phyloP scores from a whole-genome alignment of 2,888 invertebrate genomes.

The Thereva nobilitata region DNA sequence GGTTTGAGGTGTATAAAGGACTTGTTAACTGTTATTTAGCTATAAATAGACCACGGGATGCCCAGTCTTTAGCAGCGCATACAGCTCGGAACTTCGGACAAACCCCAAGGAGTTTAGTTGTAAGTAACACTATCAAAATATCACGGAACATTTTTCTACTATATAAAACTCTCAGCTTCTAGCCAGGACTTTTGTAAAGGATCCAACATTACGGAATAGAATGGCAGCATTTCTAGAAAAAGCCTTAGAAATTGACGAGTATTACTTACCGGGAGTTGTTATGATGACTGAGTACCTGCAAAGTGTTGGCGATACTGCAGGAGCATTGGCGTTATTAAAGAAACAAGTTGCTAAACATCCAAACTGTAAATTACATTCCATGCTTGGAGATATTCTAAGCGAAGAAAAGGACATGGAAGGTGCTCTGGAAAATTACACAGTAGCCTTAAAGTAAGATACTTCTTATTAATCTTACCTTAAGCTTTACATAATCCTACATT shows the following conservation, averaged over 20 bases:
- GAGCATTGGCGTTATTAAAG: constrained; percentile 70
- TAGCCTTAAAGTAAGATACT: constrained; percentile 50
- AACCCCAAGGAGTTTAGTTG: constrained; percentile 73
- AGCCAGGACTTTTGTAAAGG: constrained; percentile 73
- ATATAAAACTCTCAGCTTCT: constrained; percentile 64
- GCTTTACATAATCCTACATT: neutral
- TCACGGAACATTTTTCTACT: constrained; percentile 24
- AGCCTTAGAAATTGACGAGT: constrained; percentile 71
- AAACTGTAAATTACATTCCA: constrained; percentile 52
- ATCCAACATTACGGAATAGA: constrained; percentile 61
- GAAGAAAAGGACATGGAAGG: constrained; percentile 51
- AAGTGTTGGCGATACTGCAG: constrained; percentile 67
- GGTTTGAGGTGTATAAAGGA: constrained; percentile 75
- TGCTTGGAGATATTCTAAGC: constrained; percentile 53
- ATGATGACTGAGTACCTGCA: constrained; percentile 72
- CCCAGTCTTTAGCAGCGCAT: constrained; percentile 70
- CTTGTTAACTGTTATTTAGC: constrained; percentile 74
- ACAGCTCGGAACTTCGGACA: constrained; percentile 74
- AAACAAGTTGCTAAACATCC: constrained; percentile 62
- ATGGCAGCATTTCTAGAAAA: constrained; percentile 73
- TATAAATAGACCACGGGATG: constrained; percentile 71
- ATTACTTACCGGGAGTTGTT: constrained; percentile 73
- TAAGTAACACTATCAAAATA: constrained; percentile 52
- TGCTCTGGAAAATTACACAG: constrained; percentile 54
- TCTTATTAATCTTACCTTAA: neutral